Evolutionary conservation across 2,888 invertebrate genomes (phyloP), one percentile per base, ranked within the genome.

Genomic region (Dasypolia templi): DNA sequence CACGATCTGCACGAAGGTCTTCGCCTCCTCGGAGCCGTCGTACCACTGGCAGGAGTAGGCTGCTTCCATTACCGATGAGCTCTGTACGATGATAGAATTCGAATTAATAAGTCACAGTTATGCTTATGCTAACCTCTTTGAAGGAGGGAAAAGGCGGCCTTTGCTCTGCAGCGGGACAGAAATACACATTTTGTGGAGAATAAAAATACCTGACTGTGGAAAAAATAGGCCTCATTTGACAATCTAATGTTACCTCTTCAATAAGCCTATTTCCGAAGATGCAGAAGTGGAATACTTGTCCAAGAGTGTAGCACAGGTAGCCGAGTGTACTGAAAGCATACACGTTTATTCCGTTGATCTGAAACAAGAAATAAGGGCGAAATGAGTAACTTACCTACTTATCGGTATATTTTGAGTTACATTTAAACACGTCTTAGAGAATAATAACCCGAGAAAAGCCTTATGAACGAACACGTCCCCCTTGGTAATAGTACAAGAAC

Each of bases 1-100:
- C 19, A 98, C 98, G 88, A 98, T 98, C 94, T 98, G 98, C 2
- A 98, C 98, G 91, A 98, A 98, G 44, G 98, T 98, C 93, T 98
- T 98, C 0, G 98, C 98, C 89, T 98, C 98, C 90, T 98, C 98
- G 0, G 98, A 98, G 11, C 98, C 98, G 86, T 98, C 98, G 92
- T 98, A 98, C 98, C 98, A 98, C 84, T 98, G 98, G 88, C 98
- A 98, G 64, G 98, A 98, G 94, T 98, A 98, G 0, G 98, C 98
- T 1, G 98, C 98, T 94, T 98, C 98, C 98, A 98, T 98, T 9
- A 98, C 98, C 5, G 98, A 98, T 77, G 98, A 98, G 89, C 98
- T 98, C 98, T 98, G 91, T n/a, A n/a, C n/a, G n/a, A n/a, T n/a
- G n/a, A n/a, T n/a, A n/a, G n/a, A n/a, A n/a, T n/a, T n/a, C n/a